phyloP scores from a whole-genome alignment of 2,797 vertebrate species.

The Enteromius viviparus region DNA sequence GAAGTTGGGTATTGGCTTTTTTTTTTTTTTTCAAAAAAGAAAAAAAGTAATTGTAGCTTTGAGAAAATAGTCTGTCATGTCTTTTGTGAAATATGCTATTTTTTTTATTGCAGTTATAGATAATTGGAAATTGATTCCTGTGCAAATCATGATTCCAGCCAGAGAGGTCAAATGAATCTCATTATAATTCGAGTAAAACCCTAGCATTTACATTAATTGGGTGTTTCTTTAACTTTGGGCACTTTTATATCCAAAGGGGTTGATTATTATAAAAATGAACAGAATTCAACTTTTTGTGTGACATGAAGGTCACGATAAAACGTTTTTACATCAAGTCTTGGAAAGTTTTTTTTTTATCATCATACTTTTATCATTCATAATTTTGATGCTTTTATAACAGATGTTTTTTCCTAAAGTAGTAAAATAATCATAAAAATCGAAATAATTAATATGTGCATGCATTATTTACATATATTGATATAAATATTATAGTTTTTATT shows the following conservation, averaged over 20 bases:
- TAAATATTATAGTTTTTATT: neutral
- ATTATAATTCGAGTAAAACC: constrained; percentile 8
- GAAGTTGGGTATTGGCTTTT: constrained; percentile 73
- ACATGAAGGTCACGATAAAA: constrained; percentile 8
- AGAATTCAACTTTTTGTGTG: neutral
- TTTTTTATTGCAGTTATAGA: constrained; percentile 1
- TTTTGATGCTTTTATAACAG: neutral
- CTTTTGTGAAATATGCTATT: constrained; percentile 35
- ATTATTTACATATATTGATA: neutral
- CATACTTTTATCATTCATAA: neutral
- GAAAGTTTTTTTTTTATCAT: neutral
- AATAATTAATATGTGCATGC: neutral
- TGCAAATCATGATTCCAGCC: neutral
- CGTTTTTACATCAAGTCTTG: neutral
- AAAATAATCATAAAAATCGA: neutral
- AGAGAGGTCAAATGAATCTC: constrained; percentile 18
- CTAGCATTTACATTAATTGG: neutral
- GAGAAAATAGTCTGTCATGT: constrained; percentile 56
- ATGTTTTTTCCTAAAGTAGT: neutral
- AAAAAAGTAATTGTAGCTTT: constrained; percentile 11
- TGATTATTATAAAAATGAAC: constrained; percentile 7
- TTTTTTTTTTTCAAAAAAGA: constrained; percentile 36
- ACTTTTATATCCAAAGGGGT: neutral
- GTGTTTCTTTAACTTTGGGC: constrained; percentile 1
- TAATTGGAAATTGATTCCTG: constrained; percentile 5